Evolutionary conservation across 2,888 invertebrate species (phyloP).

Genomic region (Hecatera dysodea): DNA sequence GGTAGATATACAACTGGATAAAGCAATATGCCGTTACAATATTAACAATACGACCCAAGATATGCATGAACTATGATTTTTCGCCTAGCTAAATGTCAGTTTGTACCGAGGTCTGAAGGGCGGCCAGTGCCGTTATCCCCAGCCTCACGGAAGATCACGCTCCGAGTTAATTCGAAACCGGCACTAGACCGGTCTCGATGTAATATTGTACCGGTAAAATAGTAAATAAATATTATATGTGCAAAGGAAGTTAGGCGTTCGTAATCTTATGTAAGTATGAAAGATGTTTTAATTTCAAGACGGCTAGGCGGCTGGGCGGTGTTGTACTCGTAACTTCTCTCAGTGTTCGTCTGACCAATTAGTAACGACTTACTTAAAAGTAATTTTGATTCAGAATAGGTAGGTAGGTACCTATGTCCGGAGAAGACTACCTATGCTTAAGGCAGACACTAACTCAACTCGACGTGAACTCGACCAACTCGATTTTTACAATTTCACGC

Average conservation of each 20-base stretch:
- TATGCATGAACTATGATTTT: conserved; percentile 58
- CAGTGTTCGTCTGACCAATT: conserved; percentile 3
- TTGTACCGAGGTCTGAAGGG: conserved; percentile 56
- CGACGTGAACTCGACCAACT: too few relatives aligned
- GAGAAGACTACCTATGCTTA: neutral
- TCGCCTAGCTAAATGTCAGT: conserved; percentile 57
- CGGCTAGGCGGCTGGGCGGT: neutral
- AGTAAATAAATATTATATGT: conserved; percentile 39
- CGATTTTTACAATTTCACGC: too few relatives aligned
- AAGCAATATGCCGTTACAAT: conserved; percentile 9
- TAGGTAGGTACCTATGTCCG: too few relatives aligned
- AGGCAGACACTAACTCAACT: too few relatives aligned
- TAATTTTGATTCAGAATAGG: too few relatives aligned
- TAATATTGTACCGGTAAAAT: conserved; percentile 57
- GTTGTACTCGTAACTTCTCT: neutral
- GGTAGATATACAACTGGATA: neutral
- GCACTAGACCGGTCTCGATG: conserved; percentile 57
- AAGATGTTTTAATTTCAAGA: conserved; percentile 42
- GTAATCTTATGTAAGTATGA: conserved; percentile 47
- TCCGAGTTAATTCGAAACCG: conserved; percentile 67
- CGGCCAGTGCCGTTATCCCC: conserved; percentile 67
- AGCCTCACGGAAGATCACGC: conserved; percentile 69
- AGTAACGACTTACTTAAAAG: neutral
- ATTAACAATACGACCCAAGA: conserved; percentile 30
- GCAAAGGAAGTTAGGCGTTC: conserved; percentile 38